Evolutionary conservation across 2,797 vertebrate species (phyloP).

Genomic region (Bufotes viridis): DNA sequence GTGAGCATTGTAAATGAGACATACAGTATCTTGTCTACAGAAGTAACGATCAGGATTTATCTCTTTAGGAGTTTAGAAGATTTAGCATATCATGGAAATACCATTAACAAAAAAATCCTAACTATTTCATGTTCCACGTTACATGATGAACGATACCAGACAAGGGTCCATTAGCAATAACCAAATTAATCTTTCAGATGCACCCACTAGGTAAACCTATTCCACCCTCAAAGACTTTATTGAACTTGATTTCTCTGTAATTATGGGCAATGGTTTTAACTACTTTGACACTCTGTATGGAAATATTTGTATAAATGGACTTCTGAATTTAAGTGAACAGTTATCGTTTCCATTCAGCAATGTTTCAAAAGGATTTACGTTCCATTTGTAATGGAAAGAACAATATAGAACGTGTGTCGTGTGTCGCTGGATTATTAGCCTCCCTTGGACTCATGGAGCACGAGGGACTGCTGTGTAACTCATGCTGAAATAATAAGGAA

Average conservation of each 20-base stretch:
- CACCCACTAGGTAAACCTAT: neutral
- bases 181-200: neutral
- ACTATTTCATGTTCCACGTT: neutral
- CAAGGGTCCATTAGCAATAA: neutral
- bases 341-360: slow-evolving; percentile 6
- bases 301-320: neutral
- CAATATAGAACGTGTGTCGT: neutral
- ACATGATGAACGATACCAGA: neutral
- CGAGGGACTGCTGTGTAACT: slow-evolving; percentile 12
- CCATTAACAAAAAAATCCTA: neutral
- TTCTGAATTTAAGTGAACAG: neutral
- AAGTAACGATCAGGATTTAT: too few species aligned
- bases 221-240: neutral
- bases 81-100: neutral
- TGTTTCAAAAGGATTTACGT: slow-evolving; percentile 1
- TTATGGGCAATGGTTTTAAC: neutral
- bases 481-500: slow-evolving; percentile 45
- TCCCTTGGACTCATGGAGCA: slow-evolving; percentile 14
- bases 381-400: slow-evolving; percentile 33
- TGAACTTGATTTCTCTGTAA: neutral
- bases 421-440: slow-evolving; percentile 27
- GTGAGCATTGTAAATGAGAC: neutral
- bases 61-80: neutral
- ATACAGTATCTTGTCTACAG: neutral
- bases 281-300: neutral